Percentiles rank a stretch among this genome's conserved stretches.
Conservation (phyloP, 2,113 vertebrate species). For the Cheirogaleus medius region DNA sequence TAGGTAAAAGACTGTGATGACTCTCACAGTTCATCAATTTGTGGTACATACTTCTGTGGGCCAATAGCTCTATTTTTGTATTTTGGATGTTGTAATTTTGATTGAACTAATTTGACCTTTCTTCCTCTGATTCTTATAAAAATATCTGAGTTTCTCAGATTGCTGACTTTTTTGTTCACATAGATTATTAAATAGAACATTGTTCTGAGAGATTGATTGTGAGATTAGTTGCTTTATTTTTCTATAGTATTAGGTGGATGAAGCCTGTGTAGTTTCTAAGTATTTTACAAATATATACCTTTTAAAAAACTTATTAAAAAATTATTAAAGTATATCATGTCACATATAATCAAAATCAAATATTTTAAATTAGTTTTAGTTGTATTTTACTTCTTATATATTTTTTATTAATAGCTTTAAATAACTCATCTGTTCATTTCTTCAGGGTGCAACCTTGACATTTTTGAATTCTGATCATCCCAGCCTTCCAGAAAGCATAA, state of each 20-base stretch:
- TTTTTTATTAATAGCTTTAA: not conserved
- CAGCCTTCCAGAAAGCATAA: conserved; percentile 86
- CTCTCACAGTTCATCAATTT: not conserved
- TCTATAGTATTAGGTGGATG: not conserved
- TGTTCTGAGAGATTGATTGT: not conserved
- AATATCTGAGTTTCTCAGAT: not conserved
- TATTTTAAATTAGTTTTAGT: conserved; percentile 14
- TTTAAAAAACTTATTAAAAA: not conserved
- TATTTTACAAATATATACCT: not conserved
- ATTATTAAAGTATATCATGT: not conserved
- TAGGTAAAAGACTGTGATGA: not conserved
- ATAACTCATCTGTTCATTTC: conserved; percentile 51
- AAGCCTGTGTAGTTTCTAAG: not conserved
- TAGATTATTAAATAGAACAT: not conserved
- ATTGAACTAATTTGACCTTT: not conserved
- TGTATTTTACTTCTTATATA: not conserved
- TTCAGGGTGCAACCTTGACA: conserved; percentile 88
- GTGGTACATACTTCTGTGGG: not conserved
- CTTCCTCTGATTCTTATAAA: not conserved
- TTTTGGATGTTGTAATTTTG: not conserved
- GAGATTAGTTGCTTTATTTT: conserved; percentile 2
- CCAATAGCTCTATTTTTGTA: not conserved
- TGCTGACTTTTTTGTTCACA: not conserved
- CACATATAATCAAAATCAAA: not conserved
- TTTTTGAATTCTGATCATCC: conserved; percentile 84